Evolutionary conservation across 2,797 vertebrate species (phyloP).

Genomic region (Schizothorax lantsangensis): DNA sequence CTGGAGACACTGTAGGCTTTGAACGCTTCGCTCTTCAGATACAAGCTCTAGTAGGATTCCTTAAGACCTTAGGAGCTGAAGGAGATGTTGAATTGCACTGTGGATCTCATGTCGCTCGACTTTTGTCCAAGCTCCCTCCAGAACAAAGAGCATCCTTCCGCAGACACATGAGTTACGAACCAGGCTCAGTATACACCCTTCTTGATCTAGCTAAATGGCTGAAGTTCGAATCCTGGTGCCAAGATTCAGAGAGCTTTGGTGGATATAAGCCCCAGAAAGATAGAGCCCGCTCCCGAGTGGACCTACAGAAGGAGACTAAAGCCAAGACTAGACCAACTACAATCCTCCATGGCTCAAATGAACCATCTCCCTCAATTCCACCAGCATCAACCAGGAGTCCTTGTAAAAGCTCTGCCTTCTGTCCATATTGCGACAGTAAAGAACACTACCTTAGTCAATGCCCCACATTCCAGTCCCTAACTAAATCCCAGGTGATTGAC

Average conservation of each 20-base stretch:
- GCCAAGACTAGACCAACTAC: neutral
- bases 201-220: constrained; percentile 23
- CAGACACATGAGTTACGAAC: neutral
- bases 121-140: constrained; percentile 10
- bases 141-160: constrained; percentile 13
- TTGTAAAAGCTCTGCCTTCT: neutral
- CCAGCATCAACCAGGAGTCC: neutral
- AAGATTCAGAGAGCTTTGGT: neutral
- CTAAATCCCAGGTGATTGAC: neutral
- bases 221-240: constrained; percentile 11
- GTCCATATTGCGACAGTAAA: constrained; percentile 1
- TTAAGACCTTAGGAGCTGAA: constrained; percentile 11
- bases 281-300: neutral
- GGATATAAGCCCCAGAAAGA: neutral
- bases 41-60: constrained; percentile 22
- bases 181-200: neutral
- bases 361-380: neutral
- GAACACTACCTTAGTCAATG: constrained; percentile 18
- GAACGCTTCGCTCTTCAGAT: constrained; percentile 23
- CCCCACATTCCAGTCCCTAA: neutral
- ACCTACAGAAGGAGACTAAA: neutral
- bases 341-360: neutral
- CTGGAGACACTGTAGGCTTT: constrained; percentile 13
- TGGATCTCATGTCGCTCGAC: constrained; percentile 9
- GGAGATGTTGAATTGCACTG: constrained; percentile 25